Evolutionary conservation across 2,113 vertebrate species (phyloP).

Genomic region (Pluvianellus socialis): DNA sequence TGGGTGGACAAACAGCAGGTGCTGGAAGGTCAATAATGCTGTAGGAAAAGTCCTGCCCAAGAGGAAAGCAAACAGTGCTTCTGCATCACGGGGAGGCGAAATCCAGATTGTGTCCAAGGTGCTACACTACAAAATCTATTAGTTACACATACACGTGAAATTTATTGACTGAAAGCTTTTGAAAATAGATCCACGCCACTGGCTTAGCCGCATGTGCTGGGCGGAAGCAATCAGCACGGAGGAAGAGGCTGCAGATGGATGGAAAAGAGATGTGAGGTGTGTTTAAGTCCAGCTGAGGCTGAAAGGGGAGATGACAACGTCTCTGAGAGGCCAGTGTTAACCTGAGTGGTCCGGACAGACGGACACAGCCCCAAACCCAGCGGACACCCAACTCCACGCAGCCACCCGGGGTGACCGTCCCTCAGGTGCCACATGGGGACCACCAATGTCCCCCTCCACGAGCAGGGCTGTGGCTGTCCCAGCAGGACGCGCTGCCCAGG

Average conservation of each 20-base stretch:
- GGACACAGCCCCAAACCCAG: accelerated
- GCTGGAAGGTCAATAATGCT: not conserved
- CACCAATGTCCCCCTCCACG: accelerated
- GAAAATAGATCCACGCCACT: not conserved
- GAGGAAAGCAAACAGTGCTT: constrained; percentile 4
- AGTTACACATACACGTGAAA: not conserved
- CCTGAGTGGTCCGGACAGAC: not conserved
- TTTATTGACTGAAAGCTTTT: not conserved
- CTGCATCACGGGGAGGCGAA: not conserved
- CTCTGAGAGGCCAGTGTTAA: too few species aligned
- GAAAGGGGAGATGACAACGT: accelerated
- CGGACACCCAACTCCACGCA: accelerated
- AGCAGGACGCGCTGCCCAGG: not conserved
- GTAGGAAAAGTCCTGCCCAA: not conserved
- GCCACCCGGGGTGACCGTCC: not conserved
- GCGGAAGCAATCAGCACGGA: not conserved
- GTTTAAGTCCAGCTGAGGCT: not conserved
- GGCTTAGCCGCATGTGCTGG: not conserved
- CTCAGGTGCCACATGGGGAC: not conserved
- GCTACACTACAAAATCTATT: not conserved
- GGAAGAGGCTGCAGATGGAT: not conserved
- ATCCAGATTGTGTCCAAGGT: not conserved
- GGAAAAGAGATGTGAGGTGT: not conserved
- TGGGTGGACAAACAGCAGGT: not conserved
- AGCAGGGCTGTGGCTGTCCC: not conserved